Evolutionary conservation across 2,797 vertebrate species (phyloP), one percentile per base, ranked within the genome.

Genomic region (Falco peregrinus): DNA sequence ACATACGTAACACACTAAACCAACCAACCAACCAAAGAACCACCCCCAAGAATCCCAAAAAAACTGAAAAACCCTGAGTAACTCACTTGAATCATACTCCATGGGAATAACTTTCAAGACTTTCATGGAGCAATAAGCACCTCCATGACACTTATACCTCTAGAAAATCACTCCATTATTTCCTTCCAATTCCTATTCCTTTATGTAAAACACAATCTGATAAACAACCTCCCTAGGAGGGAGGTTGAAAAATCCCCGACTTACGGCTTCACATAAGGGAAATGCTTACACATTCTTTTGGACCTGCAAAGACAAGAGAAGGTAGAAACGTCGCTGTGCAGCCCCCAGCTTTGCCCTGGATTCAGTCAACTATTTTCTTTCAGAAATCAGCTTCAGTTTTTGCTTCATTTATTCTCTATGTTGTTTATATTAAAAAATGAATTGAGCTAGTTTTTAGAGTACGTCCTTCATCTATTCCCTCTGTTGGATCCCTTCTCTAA

Each of bases 361-460:
- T 26, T 59, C 53, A 39, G 59, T 65, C 39, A 76, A 56, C 43
- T 87, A 35, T 65, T 90, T 82, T 84, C 59, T 65, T 77, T 87
- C 71, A 84, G 51, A 93, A 90, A 82, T 17, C 13, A 6, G 51
- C 53, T 92, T 95, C 28, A 59, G 22, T 93, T 94, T 87, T 84
- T 19, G 11, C n/a, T 95, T 86, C 26, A 74, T 94, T 75, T 90
- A 51, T 91, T 91, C 73, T 82, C 51, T 20, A 26, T 14, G 5
- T 35, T 90, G 68, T 93, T 95, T 91, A 92, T 43, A 69, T 61
- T 63, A 70, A 50, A 87, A 82, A 79, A 61, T 26, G 19, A 69
- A 76, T 57, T 82, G 33, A 63, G 22, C 50, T 92, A 2, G 67
- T 90, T 85, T 94, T 85, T 54, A 94, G 94, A 94, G 87, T 76